Percentiles rank a stretch among this genome's conserved stretches.
Conservation (phyloP, 2,797 vertebrate genomes). For the Ambastaia sidthimunki region DNA sequence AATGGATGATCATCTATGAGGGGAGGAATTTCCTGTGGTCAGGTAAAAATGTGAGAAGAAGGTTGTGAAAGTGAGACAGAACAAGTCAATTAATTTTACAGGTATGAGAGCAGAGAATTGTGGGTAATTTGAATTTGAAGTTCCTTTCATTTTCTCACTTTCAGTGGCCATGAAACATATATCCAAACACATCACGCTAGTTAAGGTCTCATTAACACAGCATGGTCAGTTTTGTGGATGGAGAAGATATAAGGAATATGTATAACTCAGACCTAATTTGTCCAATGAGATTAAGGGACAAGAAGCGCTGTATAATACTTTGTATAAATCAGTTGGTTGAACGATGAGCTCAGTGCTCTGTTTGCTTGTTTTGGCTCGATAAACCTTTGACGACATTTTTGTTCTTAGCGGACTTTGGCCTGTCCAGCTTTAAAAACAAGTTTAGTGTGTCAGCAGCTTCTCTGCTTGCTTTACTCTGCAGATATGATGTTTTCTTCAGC, state of each 20-base stretch:
- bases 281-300: neutral
- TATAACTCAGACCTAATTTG: neutral
- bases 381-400: neutral
- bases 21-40: constrained; percentile 34
- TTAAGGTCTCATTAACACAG: neutral
- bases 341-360: neutral
- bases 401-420: neutral
- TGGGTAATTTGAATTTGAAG: neutral
- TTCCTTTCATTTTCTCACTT: neutral
- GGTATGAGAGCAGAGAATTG: neutral
- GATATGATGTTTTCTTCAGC: constrained; percentile 34
- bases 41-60: constrained; percentile 39
- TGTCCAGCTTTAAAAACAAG: constrained; percentile 22
- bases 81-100: neutral
- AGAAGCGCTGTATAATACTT: neutral
- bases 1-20: constrained; percentile 12
- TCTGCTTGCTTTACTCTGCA: constrained; percentile 13
- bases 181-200: neutral
- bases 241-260: no score
- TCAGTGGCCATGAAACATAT: neutral
- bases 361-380: constrained; percentile 9
- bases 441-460: constrained; percentile 6
- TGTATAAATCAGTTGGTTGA: neutral
- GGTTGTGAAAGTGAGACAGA: neutral
- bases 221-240: no score